Conservation (phyloP, 2,888 invertebrate genomes). For the Cerceris rybyensis region DNA sequence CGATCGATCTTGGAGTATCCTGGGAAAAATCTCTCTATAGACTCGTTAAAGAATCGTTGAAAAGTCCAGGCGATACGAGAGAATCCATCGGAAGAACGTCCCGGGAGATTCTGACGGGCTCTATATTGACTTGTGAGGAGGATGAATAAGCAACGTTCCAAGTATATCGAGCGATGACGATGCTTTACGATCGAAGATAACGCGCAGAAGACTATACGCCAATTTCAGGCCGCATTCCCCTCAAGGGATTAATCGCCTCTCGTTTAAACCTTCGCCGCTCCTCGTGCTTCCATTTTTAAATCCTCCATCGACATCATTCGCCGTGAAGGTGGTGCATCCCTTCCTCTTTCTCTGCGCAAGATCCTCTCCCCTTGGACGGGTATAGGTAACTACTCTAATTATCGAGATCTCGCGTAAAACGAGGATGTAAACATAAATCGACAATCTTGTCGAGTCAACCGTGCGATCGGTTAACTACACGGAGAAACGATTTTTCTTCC, state of each 20-base stretch:
- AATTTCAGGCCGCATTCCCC: constrained; percentile 63
- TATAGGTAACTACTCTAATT: constrained; percentile 67
- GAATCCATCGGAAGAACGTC: constrained; percentile 11
- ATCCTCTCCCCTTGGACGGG: constrained; percentile 22
- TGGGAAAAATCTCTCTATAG: too few species aligned
- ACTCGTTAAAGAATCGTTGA: not conserved
- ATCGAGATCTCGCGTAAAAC: constrained; percentile 68
- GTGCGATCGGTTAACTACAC: constrained; percentile 61
- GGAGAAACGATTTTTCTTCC: constrained; percentile 62
- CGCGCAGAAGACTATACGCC: constrained; percentile 66
- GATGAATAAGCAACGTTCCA: constrained; percentile 63
- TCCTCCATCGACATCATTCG: constrained; percentile 57
- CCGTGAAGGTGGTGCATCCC: constrained; percentile 26
- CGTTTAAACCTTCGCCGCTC: constrained; percentile 67
- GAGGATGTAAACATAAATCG: constrained; percentile 70
- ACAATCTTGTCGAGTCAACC: constrained; percentile 62
- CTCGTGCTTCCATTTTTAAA: constrained; percentile 66
- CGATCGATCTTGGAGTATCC: too few species aligned
- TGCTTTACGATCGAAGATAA: constrained; percentile 68
- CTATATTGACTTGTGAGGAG: constrained; percentile 63
- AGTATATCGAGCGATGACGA: constrained; percentile 66
- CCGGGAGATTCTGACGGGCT: constrained; percentile 3
- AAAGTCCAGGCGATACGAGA: constrained; percentile 1
- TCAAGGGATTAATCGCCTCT: constrained; percentile 67
- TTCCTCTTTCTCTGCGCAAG: not conserved